Evolutionary conservation across 2,113 vertebrate species (phyloP), one percentile per base, ranked within the genome.

Genomic region (Catharus fuscescens): DNA sequence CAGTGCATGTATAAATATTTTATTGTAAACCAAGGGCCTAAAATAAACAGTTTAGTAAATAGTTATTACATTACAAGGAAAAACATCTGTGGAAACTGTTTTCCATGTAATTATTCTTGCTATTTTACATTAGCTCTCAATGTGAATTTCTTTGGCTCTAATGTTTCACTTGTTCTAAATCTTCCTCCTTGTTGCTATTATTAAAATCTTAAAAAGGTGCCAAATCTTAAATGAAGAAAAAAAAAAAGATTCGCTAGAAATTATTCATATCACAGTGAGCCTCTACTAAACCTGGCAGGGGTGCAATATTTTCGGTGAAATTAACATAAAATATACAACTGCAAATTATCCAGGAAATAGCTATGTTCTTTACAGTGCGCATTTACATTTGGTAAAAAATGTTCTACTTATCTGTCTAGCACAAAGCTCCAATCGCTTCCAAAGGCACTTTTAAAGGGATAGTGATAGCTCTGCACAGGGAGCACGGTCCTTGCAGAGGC

Each of bases 291-390:
- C 97, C 97, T 98, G 97, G 98, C 98, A 98, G 98, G 98, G 97
- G 98, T 98, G 98, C 98, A 98, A 98, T 98, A 98, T 98, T 98
- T 98, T 98, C 86, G 93, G 97, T 95, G 97, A 97, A 98, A 98
- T 98, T 98, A 98, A 98, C 98, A 98, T 98, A 98, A 98, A 98
- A 98, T 98, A 98, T 98, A 98, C 97, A 98, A 98, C 97, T 98
- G 98, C 98, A 98, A 98, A 98, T 98, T 98, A 98, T 97, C 97
- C 97, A 98, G 98, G 98, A 98, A 98, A 98, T 98, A 98, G 98
- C 97, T 97, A 93, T 97, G 98, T 97, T 98, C 98, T 97, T 98
- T 98, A 98, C 96, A 96, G 97, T 97, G 94, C 80, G 5, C 97
- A 98, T 98, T 98, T 98, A 98, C 97, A 97, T 97, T 97, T 34